Evolutionary conservation across 1,140 invertebrate species (phyloP), one percentile per base, ranked within the genome.

Genomic region (Armadillidium nasatum): DNA sequence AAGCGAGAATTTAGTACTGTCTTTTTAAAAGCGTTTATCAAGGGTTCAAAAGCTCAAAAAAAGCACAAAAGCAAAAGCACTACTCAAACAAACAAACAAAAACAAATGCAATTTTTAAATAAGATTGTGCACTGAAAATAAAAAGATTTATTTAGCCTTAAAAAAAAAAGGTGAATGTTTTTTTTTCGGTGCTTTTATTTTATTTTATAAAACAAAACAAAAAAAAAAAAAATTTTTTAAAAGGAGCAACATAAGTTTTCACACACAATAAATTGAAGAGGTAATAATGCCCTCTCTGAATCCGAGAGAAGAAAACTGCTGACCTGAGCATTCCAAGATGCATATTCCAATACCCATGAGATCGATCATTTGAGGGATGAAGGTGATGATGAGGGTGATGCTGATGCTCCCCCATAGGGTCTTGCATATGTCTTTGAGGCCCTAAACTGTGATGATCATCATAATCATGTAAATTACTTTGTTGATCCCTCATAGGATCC

Each of bases 301-400:
- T 33, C 33, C 50, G 19, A 60, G 50, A 19, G 19, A 60, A 60
- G 50, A 19, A 19, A 19, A 19, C 50, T 15, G 50, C 50, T 60
- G 50, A 60, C 50, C 50, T 60, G 50, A 60, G 50, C 50, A 60
- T 60, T 60, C 50, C 50, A 60, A 60, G 50, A 60, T 60, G 50
- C 50, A 60, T 60, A 19, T 60, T 60, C 50, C 50, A 60, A 60
- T 60, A 60, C 50, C 50, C 50, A 19, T 60, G 50, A 60, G 50
- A 60, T 60, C 50, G 11, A 15, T 60, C 50, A 13, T 13, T 60
- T 60, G 50, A 7, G 50, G 50, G 50, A 13, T 60, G 50, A 60
- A 15, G 50, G 11, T 60, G 50, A 60, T 60, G 50, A 60, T 60
- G 50, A 1, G 50, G 50, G 7, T 60, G 50, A 60, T 60, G 50